These are phyloP conservation scores for Neotoma lepida DNA, from an alignment of 2,113 vertebrate species.

Conservation along the genomic window DNA sequence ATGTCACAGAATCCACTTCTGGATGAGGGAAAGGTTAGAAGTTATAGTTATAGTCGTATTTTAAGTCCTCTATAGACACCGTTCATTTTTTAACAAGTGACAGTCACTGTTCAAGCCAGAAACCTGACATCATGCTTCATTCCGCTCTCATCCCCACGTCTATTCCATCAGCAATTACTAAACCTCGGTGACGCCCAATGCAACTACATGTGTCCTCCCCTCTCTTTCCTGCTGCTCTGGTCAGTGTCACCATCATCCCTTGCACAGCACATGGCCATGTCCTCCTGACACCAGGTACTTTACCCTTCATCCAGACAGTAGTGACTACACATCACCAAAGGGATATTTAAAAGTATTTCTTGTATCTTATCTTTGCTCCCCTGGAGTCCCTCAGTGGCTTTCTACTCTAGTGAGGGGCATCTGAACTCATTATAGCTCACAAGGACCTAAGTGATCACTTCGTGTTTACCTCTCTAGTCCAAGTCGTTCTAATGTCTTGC, in stretches of 20 bases:
- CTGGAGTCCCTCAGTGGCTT: neutral
- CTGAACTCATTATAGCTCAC: neutral
- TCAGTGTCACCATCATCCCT: neutral
- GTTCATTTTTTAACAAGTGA: neutral
- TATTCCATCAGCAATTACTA: neutral
- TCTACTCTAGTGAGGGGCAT: neutral
- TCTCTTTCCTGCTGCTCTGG: neutral
- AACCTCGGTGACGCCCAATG: neutral
- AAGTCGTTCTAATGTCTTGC: rapidly evolving
- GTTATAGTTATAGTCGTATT: neutral
- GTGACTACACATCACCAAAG: neutral
- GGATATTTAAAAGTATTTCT: neutral
- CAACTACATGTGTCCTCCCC: too few species aligned
- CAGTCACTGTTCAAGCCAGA: neutral
- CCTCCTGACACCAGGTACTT: neutral
- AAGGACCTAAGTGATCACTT: neutral
- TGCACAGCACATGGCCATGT: too few species aligned
- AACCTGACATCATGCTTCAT: neutral
- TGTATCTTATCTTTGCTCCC: too few species aligned
- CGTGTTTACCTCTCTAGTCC: neutral
- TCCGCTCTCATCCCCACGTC: neutral
- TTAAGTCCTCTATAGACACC: neutral
- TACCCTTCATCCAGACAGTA: neutral
- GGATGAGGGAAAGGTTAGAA: neutral
- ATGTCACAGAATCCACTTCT: neutral